Evolutionary conservation across 2,888 invertebrate genomes (phyloP).

Genomic region (Netelia inedita): DNA sequence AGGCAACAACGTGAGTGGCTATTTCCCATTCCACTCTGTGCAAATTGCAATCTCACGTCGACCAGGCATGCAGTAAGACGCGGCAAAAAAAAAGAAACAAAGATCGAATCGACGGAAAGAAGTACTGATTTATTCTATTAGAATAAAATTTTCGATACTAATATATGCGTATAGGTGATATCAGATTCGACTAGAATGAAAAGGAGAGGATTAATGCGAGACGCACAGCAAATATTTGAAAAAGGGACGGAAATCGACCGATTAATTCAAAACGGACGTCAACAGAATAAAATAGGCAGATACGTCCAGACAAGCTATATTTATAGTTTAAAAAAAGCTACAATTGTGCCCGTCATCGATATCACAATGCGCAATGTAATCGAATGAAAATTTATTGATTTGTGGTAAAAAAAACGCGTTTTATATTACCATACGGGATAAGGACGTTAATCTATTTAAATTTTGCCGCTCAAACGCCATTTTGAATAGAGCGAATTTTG

Average conservation of each 20-base stretch:
- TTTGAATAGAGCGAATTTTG: not conserved
- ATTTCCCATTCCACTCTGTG: slow-evolving; percentile 8
- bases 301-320: too few relatives aligned
- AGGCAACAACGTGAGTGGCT: not conserved
- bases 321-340: too few relatives aligned
- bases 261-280: too few relatives aligned
- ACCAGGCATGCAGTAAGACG: not conserved
- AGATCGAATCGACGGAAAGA: slow-evolving; percentile 3
- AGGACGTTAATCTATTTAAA: not conserved
- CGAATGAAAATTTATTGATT: too few relatives aligned
- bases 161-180: not conserved
- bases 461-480: not conserved
- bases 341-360: too few relatives aligned
- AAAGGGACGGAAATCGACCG: too few relatives aligned
- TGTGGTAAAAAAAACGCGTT: too few relatives aligned
- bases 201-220: not conserved
- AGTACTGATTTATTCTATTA: slow-evolving; percentile 17
- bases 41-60: slow-evolving; percentile 21
- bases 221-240: not conserved
- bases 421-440: too few relatives aligned
- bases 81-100: slow-evolving; percentile 9
- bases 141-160: not conserved
- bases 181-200: not conserved
- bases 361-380: too few relatives aligned
- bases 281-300: too few relatives aligned